Evolutionary conservation across 2,113 vertebrate genomes (phyloP), one percentile per base, ranked within the genome.

Genomic region (Nycticebus coucang): DNA sequence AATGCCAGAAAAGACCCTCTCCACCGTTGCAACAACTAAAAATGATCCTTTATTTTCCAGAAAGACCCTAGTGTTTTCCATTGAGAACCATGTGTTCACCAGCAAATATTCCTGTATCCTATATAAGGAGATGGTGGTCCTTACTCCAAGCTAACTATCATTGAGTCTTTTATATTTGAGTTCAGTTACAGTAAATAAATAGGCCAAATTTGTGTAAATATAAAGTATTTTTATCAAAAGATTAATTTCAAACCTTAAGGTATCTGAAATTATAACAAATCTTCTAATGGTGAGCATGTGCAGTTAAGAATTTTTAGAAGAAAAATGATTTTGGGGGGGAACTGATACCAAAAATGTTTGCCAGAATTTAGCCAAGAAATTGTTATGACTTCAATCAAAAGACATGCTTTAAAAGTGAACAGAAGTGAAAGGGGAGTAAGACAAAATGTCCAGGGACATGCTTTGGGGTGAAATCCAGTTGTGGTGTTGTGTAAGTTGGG

Each of bases 161-260:
- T 35, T 22, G 66, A 95, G 12, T 64, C 57, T 81, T 95, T 87
- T 57, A 22, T 94, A 50, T 87, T 87, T 87, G 37, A 21, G 55
- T 55, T 89, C 55, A 71, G 19, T 82, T 86, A 86, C 45, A 60
- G 3, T 82, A 83, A 79, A 7, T 26, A 94, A 85, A 69, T 74
- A 75, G 50, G 50, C 69, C 45, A 66, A 59, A 82, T 37, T 60
- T 28, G 35, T 64, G 59, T 53, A 60, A 74, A 72, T 87, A 83
- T 79, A 96, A 72, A 91, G 33, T 84, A 89, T 81, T 12, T 59
- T 77, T 94, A 81, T 86, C 15, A 77, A 94, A 92, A 68, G 8
- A 78, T 89, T 59, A 59, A 35, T 66, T 82, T 89, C 59, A 22
- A 35, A 74, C 12, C 26, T 89, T 60, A 83, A 60, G 4, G 2